phyloP scores from a whole-genome alignment of 1,140 invertebrate species.

The Diuraphis noxia region DNA sequence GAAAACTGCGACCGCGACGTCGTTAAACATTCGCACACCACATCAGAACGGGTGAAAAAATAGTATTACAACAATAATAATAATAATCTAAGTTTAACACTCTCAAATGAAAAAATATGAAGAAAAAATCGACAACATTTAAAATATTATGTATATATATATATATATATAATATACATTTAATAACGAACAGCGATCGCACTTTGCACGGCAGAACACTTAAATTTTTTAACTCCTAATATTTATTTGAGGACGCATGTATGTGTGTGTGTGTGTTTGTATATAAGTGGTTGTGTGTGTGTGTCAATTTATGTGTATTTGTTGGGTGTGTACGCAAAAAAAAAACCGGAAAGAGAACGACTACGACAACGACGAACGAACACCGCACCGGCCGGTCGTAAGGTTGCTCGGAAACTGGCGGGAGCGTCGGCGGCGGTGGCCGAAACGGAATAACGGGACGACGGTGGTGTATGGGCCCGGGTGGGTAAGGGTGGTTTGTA shows the following conservation, averaged over 20 bases:
- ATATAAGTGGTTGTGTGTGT: not conserved
- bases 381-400: constrained; percentile 31
- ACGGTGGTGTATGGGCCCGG: not conserved
- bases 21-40: constrained; percentile 10
- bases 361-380: constrained; percentile 1
- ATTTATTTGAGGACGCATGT: not conserved
- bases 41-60: not conserved
- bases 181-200: not conserved
- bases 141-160: no score
- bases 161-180: no score
- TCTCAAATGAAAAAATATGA: not conserved
- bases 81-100: not conserved
- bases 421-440: constrained; percentile 22
- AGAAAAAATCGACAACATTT: not conserved
- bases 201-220: not conserved
- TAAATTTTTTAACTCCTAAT: not conserved
- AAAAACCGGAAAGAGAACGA: not conserved
- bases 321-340: not conserved
- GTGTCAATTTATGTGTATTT: not conserved
- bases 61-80: not conserved
- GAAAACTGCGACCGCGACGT: not conserved
- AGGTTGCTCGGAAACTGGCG: constrained; percentile 46
- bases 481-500: not conserved
- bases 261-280: not conserved
- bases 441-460: not conserved